Evolutionary conservation across 2,113 vertebrate species (phyloP), one percentile per base, ranked within the genome.

Genomic region (Bubo blakistoni): DNA sequence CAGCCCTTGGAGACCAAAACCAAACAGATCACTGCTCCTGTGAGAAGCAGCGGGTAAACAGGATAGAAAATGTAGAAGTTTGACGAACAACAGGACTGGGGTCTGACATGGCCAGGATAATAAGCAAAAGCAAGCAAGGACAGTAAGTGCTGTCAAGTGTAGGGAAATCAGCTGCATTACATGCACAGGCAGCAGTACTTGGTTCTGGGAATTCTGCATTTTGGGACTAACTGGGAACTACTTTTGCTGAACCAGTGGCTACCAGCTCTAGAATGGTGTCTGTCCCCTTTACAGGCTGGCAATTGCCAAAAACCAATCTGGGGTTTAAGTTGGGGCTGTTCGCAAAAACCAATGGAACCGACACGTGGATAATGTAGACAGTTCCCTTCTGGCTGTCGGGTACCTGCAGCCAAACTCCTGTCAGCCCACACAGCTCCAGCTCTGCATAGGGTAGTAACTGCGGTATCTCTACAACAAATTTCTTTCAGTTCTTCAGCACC

Each of bases 351-450:
- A 81, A 4, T 17, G 44, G 88, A 74, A 52, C 6, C 34, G 55
- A 70, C 15, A 65, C 0, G 1, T 10, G 11, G 36, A 25, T 47
- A 86, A 57, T 0, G 0, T 4, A 52, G 34, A 25, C 0, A 2
- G 46, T 61, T 30, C 18, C n/a, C 49, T 57, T 62, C 46, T 19
- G 42, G 9, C 13, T 8, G 1, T 8, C 52, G 57, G 52, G 46
- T 24, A 38, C 40, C 57, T 66, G 46, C 46, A 66, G 38, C 19
- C 27, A 63, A 63, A 46, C 5, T 86, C 40, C 54, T 34, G 19
- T n/a, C 62, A 70, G 61, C 30, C 44, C 42, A 27, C 17, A 36
- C 34, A 40, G 51, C 26, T 66, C 58, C 63, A 85, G 62, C 24
- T 81, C 57, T 47, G 24, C 1, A 0, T 30, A 16, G 57, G 59